Conservation (phyloP, 2,797 vertebrate species). For the Acanthurus tractus region DNA sequence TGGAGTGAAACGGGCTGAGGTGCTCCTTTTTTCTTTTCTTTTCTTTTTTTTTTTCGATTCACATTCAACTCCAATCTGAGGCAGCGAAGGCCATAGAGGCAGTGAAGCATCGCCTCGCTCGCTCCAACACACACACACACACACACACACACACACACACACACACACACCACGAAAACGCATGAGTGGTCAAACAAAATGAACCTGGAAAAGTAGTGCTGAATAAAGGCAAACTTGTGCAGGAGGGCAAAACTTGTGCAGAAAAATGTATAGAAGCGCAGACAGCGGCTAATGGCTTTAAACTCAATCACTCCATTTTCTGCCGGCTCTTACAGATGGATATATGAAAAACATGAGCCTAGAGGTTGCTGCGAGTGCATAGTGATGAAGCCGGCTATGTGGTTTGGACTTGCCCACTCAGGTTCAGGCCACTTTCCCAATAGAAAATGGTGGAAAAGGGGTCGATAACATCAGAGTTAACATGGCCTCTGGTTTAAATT, state of each 20-base stretch:
- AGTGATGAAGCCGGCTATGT: constrained; percentile 37
- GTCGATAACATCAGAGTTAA: constrained; percentile 73
- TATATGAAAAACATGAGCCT: constrained; percentile 32
- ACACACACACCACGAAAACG: constrained; percentile 55
- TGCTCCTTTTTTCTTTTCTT: constrained; percentile 63
- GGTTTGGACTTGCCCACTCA: constrained; percentile 63
- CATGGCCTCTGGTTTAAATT: constrained; percentile 81
- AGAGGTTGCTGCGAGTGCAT: constrained; percentile 32
- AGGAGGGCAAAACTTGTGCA: constrained; percentile 46
- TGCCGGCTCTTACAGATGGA: constrained; percentile 22
- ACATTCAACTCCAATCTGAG: constrained; percentile 76
- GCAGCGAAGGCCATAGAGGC: constrained; percentile 72
- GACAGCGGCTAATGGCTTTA: constrained; percentile 50
- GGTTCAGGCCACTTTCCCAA: constrained; percentile 65
- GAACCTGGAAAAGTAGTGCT: constrained; percentile 67
- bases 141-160: constrained; percentile 32
- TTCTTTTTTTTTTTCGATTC: constrained; percentile 43
- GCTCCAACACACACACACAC: constrained; percentile 4
- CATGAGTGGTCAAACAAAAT: constrained; percentile 80
- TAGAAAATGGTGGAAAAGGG: constrained; percentile 62
- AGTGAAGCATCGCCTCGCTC: constrained; percentile 65
- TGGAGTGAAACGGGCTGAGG: constrained; percentile 79
- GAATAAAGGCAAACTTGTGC: constrained; percentile 66
- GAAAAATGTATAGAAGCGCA: constrained; percentile 40
- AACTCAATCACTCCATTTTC: constrained; percentile 36